Conservation (phyloP, 2,888 invertebrate species). For the Orchestes rusci region DNA sequence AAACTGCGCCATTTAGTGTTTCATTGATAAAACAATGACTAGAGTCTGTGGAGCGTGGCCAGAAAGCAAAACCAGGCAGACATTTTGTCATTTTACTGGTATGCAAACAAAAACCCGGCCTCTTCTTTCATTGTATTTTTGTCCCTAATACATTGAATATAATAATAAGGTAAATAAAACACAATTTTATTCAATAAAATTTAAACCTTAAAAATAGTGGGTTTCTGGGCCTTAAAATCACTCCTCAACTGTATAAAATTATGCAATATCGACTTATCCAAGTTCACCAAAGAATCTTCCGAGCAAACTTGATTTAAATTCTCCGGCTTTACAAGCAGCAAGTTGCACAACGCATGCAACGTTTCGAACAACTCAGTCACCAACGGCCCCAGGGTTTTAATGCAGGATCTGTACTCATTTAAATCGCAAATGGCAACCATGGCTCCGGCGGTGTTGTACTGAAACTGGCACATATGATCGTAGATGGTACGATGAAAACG, state of each 20-base stretch:
- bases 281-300: constrained; percentile 83
- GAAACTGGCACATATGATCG: constrained; percentile 90
- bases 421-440: constrained; percentile 98
- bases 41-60: too few species aligned
- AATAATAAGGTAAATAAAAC: too few species aligned
- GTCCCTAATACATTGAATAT: too few species aligned
- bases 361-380: constrained; percentile 90
- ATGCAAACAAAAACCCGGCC: too few species aligned
- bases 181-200: too few species aligned
- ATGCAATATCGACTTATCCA: constrained; percentile 82
- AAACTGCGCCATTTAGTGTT: too few species aligned
- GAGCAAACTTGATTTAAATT: constrained; percentile 93
- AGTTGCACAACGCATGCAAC: constrained; percentile 90
- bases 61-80: too few species aligned
- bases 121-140: too few species aligned
- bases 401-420: constrained; percentile 90
- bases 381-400: constrained; percentile 66
- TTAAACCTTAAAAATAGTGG: constrained; percentile 33
- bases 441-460: constrained; percentile 91
- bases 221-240: constrained; percentile 86
- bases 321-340: constrained; percentile 90
- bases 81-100: too few species aligned
- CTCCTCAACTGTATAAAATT: constrained; percentile 92
- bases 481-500: constrained; percentile 90
- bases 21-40: too few species aligned